These are phyloP conservation scores for Eupithecia abbreviata DNA, from an alignment of 2,888 invertebrate species.

Conservation along the genomic window DNA sequence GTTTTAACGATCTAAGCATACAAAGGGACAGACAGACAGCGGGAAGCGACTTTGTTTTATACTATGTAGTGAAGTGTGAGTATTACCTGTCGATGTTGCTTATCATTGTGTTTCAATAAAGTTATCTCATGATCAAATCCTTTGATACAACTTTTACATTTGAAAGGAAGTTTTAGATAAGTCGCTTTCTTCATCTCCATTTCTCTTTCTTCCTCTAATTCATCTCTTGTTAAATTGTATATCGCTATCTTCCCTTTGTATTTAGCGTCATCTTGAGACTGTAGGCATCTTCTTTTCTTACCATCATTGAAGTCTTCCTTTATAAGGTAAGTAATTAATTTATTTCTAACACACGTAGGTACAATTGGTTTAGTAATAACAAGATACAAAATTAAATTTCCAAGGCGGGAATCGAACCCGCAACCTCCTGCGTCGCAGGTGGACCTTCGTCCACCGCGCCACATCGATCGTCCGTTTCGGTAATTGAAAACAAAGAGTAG, in stretches of 20 bases:
- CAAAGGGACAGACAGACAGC: no score
- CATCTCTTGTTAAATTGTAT: slow-evolving; percentile 53
- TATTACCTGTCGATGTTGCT: slow-evolving; percentile 61
- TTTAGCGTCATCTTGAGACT: slow-evolving; percentile 42
- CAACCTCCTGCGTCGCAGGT: no score
- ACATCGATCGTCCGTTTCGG: no score
- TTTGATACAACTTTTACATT: slow-evolving; percentile 66
- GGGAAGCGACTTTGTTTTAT: no score
- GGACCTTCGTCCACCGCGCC: no score
- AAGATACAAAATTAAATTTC: no score
- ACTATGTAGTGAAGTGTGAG: no score
- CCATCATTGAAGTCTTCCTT: slow-evolving; percentile 32
- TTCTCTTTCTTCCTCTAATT: slow-evolving; percentile 60
- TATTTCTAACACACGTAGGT: no score
- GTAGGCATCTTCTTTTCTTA: slow-evolving; percentile 22
- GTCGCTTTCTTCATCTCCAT: slow-evolving; percentile 52
- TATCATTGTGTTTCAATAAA: slow-evolving; percentile 61
- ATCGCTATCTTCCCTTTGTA: slow-evolving; percentile 63
- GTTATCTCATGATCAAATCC: slow-evolving; percentile 69
- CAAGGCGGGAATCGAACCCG: no score
- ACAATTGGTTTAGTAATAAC: no score
- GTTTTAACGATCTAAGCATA: no score
- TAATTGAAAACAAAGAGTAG: no score
- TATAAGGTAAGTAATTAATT: not conserved
- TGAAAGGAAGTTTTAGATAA: slow-evolving; percentile 64